phyloP scores from a whole-genome alignment of 2,888 invertebrate species.

The Rhorus exstirpatorius region DNA sequence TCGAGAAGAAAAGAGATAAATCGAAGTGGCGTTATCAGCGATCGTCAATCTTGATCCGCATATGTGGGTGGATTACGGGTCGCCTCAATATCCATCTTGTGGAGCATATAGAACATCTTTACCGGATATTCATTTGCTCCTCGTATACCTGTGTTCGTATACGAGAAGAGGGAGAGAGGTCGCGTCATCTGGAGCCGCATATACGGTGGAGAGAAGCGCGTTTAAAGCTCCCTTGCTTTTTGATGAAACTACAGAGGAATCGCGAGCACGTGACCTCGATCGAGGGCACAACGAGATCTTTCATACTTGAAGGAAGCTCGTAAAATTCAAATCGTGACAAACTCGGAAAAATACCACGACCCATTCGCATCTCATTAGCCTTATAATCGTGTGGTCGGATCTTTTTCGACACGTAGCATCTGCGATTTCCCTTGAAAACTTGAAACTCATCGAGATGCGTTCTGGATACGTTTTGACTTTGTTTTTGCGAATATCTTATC shows the following conservation, averaged over 20 bases:
- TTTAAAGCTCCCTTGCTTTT: conserved; percentile 34
- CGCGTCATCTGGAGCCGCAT: conserved; percentile 37
- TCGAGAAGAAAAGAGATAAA: conserved; percentile 11
- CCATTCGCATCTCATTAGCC: neutral
- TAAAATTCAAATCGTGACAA: neutral
- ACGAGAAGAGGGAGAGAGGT: conserved; percentile 12
- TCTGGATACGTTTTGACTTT: no score
- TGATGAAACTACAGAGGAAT: conserved; percentile 38
- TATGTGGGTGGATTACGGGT: conserved; percentile 31
- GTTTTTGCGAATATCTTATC: no score
- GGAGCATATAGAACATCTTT: conserved; percentile 44
- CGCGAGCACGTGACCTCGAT: conserved; percentile 33
- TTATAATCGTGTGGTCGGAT: no score
- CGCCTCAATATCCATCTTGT: conserved; percentile 58
- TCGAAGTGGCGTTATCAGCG: conserved; percentile 41
- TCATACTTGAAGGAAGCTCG: neutral
- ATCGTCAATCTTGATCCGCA: conserved; percentile 44
- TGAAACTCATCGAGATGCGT: no score
- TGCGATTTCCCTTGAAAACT: no score
- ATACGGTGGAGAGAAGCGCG: conserved; percentile 9
- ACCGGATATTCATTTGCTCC: conserved; percentile 59
- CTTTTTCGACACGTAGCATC: no score
- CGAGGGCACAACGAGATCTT: neutral
- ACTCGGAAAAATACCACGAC: neutral
- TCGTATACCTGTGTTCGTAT: neutral